Evolutionary conservation across 1,140 invertebrate genomes (phyloP).

Genomic region (Notospermus geniculatus): DNA sequence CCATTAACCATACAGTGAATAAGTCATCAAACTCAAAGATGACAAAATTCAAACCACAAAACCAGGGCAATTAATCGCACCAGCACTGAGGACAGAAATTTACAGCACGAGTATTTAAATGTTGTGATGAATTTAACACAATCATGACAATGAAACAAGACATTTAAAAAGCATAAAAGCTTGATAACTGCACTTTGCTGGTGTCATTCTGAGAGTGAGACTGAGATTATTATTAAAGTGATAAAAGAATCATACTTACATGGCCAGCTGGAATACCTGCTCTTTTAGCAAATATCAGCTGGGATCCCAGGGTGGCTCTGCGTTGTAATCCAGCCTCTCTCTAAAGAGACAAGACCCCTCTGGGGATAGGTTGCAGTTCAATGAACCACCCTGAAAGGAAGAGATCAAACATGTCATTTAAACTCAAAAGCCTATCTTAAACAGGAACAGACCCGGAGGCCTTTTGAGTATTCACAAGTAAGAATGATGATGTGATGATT

Average conservation of each 20-base stretch:
- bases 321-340: slow-evolving; percentile 77
- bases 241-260: slow-evolving; percentile 29
- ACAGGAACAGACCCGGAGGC: too few species aligned
- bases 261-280: slow-evolving; percentile 52
- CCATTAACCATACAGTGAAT: too few species aligned
- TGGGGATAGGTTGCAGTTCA: slow-evolving; percentile 22
- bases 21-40: too few species aligned
- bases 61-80: background rate
- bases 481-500: too few species aligned
- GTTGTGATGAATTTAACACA: slow-evolving; percentile 38
- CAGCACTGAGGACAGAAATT: background rate
- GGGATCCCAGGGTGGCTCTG: slow-evolving; percentile 76
- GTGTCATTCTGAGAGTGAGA: slow-evolving; percentile 42
- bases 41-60: too few species aligned
- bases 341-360: slow-evolving; percentile 59
- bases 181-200: slow-evolving; percentile 61
- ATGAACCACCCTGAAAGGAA: too few species aligned
- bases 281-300: slow-evolving; percentile 52
- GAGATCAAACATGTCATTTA: too few species aligned
- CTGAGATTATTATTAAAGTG: too few species aligned
- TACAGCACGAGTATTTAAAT: background rate
- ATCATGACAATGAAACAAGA: slow-evolving; percentile 63
- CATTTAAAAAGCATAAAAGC: slow-evolving; percentile 59
- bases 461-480: too few species aligned
- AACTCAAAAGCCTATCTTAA: too few species aligned